phyloP scores from a whole-genome alignment of 2,888 invertebrate species.

The Melanchra persicariae region DNA sequence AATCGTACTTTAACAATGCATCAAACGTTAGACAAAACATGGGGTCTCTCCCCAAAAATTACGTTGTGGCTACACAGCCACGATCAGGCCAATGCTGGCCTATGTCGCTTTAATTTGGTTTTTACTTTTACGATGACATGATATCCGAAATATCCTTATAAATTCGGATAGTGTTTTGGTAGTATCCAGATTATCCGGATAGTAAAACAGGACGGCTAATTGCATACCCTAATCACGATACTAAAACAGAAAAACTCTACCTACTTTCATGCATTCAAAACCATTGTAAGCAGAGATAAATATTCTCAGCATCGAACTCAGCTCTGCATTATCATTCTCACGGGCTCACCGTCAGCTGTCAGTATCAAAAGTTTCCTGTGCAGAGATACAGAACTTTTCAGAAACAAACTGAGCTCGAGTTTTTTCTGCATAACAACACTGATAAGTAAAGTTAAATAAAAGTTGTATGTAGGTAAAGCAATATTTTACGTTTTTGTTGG shows the following conservation, averaged over 20 bases:
- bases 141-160: no score
- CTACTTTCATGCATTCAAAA: not conserved
- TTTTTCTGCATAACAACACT: not conserved
- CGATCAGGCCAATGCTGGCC: no score
- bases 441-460: conserved; percentile 12
- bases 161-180: no score
- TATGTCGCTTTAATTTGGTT: no score
- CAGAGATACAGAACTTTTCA: conserved; percentile 18
- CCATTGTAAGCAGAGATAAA: not conserved
- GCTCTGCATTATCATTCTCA: not conserved
- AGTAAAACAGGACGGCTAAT: no score
- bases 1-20: no score
- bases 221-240: no score
- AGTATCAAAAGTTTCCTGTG: not conserved
- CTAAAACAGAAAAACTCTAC: not conserved
- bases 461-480: conserved; percentile 6
- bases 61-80: no score
- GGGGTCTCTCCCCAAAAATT: no score
- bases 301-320: not conserved
- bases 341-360: not conserved
- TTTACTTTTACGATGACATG: no score
- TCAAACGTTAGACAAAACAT: no score
- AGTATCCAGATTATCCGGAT: no score
- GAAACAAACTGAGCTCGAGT: conserved; percentile 6
- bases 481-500: conserved; percentile 4